Conservation (phyloP, 2,113 vertebrate genomes). For the Thryonomys swinderianus region DNA sequence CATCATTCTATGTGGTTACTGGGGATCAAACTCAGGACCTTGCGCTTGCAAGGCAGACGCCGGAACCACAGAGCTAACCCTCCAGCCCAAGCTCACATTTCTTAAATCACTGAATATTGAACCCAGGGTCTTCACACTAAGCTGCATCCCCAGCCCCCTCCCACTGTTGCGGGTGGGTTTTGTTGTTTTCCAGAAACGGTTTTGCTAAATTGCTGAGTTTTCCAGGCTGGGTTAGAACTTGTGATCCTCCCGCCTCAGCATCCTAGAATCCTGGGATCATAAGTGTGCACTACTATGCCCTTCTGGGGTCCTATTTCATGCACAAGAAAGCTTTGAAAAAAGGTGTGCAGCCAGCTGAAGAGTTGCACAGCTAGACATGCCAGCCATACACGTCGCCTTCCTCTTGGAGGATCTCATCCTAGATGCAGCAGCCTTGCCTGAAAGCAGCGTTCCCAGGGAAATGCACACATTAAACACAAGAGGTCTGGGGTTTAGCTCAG, state of each 20-base stretch:
- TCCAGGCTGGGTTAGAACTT: background rate
- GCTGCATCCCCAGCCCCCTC: background rate
- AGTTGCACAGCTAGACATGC: background rate
- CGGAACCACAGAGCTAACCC: too few relatives aligned
- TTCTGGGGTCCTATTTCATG: background rate
- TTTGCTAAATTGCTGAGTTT: background rate
- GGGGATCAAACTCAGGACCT: too few relatives aligned
- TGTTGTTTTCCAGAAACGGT: background rate
- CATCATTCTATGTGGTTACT: too few relatives aligned
- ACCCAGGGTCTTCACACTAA: background rate
- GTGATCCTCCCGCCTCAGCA: background rate
- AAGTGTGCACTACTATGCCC: background rate
- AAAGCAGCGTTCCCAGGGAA: background rate
- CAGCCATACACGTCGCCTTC: background rate
- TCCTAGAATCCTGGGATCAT: background rate
- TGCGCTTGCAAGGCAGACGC: too few relatives aligned
- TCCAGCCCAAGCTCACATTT: too few relatives aligned
- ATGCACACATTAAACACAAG: background rate
- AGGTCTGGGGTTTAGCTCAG: too few relatives aligned
- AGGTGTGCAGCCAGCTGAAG: too few relatives aligned
- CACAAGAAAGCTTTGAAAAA: background rate
- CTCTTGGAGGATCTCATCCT: background rate
- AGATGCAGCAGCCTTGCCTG: background rate
- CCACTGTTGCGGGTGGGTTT: background rate
- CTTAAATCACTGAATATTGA: background rate